Evolutionary conservation across 2,113 vertebrate genomes (phyloP), one percentile per base, ranked within the genome.

Genomic region (Tylochromis polylepis): DNA sequence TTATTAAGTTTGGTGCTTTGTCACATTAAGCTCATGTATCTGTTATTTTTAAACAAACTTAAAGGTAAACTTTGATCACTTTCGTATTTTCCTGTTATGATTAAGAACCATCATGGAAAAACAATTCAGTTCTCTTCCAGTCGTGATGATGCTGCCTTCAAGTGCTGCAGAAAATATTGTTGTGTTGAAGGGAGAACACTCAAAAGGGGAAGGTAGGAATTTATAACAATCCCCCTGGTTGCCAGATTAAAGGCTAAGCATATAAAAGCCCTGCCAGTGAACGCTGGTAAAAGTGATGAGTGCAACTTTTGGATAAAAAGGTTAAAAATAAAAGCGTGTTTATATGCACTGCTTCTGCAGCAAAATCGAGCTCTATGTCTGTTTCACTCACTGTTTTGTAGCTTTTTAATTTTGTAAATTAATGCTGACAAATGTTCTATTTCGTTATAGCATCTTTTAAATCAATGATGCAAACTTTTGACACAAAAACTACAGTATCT

Each of bases 221-320:
- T 75, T 81, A 56, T 77, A 31, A 88, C 67, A 88, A 79, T 82
- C 79, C 57, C 58, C 51, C 49, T 77, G 11, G 79, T 65, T 78
- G 79, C 27, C 49, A 82, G 87, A 88, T 88, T 85, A 85, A 88
- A 88, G 56, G 58, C 75, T 80, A 41, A 88, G 72, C 36, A 51
- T 29, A 62, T 56, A 62, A 81, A 85, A 77, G 46, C 55, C 24
- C 27, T 81, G 62, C 31, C 20, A 75, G 65, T 46, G 56, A 75
- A 14, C 5, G 43, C 81, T 83, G 49, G 27, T 36, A 49, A 62
- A 51, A 65, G 24, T 36, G 24, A 83, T 65, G 34, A 82, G 51
- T 62, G n/a, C 41, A 82, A 56, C 24, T 62, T 87, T 78, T 31
- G 34, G 10, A 82, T 87, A 60, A 87, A 87, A 77, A 65, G 49